Base-by-base conservation (phyloP, 2,888 invertebrate genomes). In the Acleris emargana region DNA sequence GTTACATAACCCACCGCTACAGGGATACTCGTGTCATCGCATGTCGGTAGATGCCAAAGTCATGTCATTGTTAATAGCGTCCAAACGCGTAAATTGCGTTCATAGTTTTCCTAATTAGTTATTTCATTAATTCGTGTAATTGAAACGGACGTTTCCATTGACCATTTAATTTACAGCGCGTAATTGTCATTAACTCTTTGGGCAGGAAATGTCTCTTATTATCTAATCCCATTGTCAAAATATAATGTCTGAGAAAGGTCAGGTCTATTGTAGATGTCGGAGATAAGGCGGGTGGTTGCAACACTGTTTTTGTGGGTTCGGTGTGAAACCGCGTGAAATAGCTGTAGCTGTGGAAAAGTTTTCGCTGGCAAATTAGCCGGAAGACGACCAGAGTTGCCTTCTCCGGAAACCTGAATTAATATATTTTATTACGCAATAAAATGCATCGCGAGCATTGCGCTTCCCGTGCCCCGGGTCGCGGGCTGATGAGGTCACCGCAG, bases 211-310 rank as follows among this genome's bases (percentile, higher is more conserved):
- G 60, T 57, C 55, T 66, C 66, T 66, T 66, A 66, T 66, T 66
- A 66, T 66, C 66, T 66, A 66, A 66, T 66, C 50, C 61, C 52
- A 61, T 57, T 66, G 66, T 66, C 57, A 60, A 66, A 66, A 52
- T 57, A 66, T 66, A 66, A 66, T 66, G 60, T 61, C 60, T 66
- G 66, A 61, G 66, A 66, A 66, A 66, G 66, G 66, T 66, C 66
- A 66, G 16, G 38, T 47, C 60, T 66, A 57, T 61, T 66, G 64
- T 59, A 54, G 64, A 64, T 64, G 64, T 20, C 50, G 32, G 28
- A 54, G 64, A 64, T 64, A 60, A 64, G 63, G 63, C 45, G 58
- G 63, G 58, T 57, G 25, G 54, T 55, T 61, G 66, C 66, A 66
- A 66, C 61, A 57, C 38, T 28, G 11, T 51, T 58, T 58, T 58